A percentile compares a stretch with the other conserved stretches of the same genome.
Conservation (phyloP, 2,888 invertebrate genomes). For the Latheticus oryzae region DNA sequence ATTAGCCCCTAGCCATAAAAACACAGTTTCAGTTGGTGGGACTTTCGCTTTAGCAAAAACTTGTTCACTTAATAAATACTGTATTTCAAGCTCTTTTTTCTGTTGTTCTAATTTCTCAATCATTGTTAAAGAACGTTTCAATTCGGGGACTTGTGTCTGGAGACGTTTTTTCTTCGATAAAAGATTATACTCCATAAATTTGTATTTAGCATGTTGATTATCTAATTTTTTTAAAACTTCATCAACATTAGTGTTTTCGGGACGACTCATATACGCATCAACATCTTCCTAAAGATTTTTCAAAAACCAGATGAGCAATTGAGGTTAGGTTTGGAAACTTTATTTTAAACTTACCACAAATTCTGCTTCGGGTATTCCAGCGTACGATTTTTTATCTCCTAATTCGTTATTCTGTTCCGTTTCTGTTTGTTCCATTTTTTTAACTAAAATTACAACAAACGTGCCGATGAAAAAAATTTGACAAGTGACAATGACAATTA, state of each 20-base stretch:
- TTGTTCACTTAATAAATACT: constrained; percentile 93
- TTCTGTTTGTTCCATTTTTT: constrained; percentile 44
- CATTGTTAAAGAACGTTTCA: constrained; percentile 91
- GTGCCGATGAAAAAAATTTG: too few species aligned
- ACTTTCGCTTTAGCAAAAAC: constrained; percentile 82
- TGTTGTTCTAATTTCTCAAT: constrained; percentile 88
- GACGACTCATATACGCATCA: constrained; percentile 87
- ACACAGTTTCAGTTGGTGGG: constrained; percentile 90
- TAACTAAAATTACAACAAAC: not conserved
- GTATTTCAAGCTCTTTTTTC: constrained; percentile 84
- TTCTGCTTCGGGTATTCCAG: constrained; percentile 88
- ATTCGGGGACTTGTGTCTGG: constrained; percentile 93
- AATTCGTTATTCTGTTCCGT: constrained; percentile 48
- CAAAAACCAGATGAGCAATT: constrained; percentile 46
- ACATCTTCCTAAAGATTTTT: constrained; percentile 89
- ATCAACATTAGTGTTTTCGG: constrained; percentile 87
- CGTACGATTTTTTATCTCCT: constrained; percentile 73
- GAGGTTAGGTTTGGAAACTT: constrained; percentile 45
- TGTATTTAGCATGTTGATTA: constrained; percentile 95
- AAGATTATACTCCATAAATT: constrained; percentile 96
- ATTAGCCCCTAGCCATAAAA: constrained; percentile 88
- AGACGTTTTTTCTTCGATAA: constrained; percentile 87
- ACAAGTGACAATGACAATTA: too few species aligned
- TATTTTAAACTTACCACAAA: constrained; percentile 79
- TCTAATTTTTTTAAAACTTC: constrained; percentile 88